These are phyloP conservation scores for Beris morrisii DNA, from an alignment of 2,888 invertebrate species.

Conservation along the genomic window DNA sequence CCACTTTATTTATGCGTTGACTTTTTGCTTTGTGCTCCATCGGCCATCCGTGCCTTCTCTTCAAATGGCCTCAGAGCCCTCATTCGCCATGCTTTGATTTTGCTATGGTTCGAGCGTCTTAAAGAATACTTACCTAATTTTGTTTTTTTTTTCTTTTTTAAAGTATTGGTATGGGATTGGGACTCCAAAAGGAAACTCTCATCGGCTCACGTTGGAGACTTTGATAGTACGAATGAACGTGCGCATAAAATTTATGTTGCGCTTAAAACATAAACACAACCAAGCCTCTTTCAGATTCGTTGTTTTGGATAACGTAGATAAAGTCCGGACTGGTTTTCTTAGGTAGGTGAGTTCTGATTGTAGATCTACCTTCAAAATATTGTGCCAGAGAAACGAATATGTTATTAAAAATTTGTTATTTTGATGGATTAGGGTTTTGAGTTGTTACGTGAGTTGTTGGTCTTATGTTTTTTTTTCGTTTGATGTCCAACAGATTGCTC, in stretches of 20 bases:
- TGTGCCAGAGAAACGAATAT: background rate
- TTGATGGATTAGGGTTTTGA: conserved; percentile 15
- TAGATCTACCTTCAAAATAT: background rate
- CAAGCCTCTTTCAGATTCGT: background rate
- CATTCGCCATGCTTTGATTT: background rate
- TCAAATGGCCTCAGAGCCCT: background rate
- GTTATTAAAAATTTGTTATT: background rate
- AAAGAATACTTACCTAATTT: background rate
- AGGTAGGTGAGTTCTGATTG: conserved; percentile 5
- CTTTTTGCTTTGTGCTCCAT: conserved; percentile 27
- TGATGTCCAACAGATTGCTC: too few species aligned
- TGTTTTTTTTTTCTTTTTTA: background rate
- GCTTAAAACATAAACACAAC: conserved; percentile 11
- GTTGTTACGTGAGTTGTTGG: too few species aligned
- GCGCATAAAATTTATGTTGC: conserved; percentile 28
- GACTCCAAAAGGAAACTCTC: too few species aligned
- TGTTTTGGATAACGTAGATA: conserved; percentile 1
- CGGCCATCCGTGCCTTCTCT: conserved; percentile 20
- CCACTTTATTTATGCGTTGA: conserved; percentile 26
- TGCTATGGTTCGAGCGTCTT: background rate
- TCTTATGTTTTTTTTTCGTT: too few species aligned
- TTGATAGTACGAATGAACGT: conserved; percentile 7
- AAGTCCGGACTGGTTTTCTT: conserved; percentile 3
- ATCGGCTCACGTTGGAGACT: background rate
- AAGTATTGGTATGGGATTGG: too few species aligned